A percentile compares a stretch with the other conserved stretches of the same genome.
Conservation (phyloP, 2,113 vertebrate genomes). For the Eublepharis macularius region DNA sequence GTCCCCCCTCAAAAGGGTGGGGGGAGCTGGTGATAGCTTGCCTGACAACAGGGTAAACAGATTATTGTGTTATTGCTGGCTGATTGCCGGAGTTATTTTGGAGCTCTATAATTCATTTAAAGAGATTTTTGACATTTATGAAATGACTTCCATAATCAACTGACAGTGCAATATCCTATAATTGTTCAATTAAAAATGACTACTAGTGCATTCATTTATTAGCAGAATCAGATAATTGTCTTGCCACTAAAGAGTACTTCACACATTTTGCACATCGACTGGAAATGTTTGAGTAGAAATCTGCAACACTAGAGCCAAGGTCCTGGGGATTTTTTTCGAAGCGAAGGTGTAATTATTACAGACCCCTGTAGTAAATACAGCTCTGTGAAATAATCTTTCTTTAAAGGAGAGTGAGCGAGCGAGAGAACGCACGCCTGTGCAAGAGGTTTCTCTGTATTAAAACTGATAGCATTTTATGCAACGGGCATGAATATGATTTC, state of each 20-base stretch:
- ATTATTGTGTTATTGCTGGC: constrained; percentile 84
- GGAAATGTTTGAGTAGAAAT: constrained; percentile 83
- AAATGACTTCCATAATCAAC: constrained; percentile 86
- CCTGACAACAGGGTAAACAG: constrained; percentile 83
- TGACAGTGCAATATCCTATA: constrained; percentile 87
- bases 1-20: constrained; percentile 22
- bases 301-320: constrained; percentile 75
- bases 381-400: constrained; percentile 71
- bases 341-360: constrained; percentile 78
- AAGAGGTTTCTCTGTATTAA: constrained; percentile 56
- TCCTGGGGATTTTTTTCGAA: constrained; percentile 77
- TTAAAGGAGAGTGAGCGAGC: not conserved
- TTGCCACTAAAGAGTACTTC: constrained; percentile 88
- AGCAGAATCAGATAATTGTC: constrained; percentile 90
- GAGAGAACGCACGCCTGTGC: not conserved
- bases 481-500: not conserved
- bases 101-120: constrained; percentile 92
- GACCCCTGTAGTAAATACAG: constrained; percentile 78
- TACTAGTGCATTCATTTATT: constrained; percentile 90
- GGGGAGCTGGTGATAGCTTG: constrained; percentile 67
- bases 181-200: constrained; percentile 98
- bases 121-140: constrained; percentile 96
- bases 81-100: constrained; percentile 86
- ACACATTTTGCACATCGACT: constrained; percentile 80
- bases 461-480: constrained; percentile 49